phyloP scores from a whole-genome alignment of 2,113 vertebrate species.

The Rutilus rutilus region DNA sequence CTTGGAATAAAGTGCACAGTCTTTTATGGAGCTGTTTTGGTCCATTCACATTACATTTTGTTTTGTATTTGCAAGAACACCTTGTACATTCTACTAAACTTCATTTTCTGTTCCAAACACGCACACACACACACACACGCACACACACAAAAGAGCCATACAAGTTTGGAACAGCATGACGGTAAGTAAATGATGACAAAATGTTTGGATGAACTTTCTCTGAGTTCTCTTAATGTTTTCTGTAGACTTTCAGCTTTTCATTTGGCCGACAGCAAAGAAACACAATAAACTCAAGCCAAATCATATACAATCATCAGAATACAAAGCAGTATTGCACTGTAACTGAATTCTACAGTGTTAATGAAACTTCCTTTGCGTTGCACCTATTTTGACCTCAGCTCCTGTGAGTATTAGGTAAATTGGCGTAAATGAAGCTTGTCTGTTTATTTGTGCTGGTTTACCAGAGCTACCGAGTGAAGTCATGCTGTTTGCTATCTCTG shows the following conservation, averaged over 20 bases:
- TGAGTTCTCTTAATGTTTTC: not conserved
- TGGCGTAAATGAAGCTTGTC: conserved; percentile 42
- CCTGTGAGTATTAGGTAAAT: conserved; percentile 25
- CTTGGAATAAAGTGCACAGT: not conserved
- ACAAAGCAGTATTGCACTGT: not conserved
- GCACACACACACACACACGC: no score
- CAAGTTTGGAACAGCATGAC: not conserved
- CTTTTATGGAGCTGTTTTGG: not conserved
- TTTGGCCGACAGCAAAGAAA: conserved; percentile 8
- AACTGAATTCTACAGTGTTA: not conserved
- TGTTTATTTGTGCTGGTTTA: conserved; percentile 48
- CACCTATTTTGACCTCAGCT: conserved; percentile 28
- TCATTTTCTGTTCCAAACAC: not conserved
- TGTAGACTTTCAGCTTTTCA: not conserved
- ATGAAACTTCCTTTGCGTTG: conserved; percentile 7
- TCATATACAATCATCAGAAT: not conserved
- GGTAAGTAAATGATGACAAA: not conserved
- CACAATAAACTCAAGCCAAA: not conserved
- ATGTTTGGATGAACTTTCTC: conserved; percentile 8
- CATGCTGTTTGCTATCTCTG: conserved; percentile 36
- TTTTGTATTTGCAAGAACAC: not conserved
- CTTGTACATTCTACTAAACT: not conserved
- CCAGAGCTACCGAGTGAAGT: conserved; percentile 20
- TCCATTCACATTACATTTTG: not conserved
- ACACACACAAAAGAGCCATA: not conserved